Evolutionary conservation across 2,113 vertebrate genomes (phyloP), one percentile per base, ranked within the genome.

Genomic region (Campylomormyrus tamandua): DNA sequence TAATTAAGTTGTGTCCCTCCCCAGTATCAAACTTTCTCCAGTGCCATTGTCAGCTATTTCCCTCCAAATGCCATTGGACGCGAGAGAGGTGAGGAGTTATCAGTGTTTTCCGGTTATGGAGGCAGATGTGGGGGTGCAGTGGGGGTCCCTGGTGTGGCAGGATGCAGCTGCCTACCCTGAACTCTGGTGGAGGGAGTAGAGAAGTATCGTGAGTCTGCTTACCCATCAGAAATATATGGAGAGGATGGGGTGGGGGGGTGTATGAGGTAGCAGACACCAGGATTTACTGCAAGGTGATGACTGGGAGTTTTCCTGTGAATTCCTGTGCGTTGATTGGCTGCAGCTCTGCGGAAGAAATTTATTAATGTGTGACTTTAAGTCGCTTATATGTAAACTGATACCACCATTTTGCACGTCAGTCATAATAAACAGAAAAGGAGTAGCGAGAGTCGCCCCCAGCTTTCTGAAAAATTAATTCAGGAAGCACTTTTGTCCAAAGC

Each of bases 161-260:
- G 92, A 93, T 90, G 89, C 91, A 91, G 89, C 85, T 39, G 87
- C 70, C 31, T 35, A 35, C 48, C 58, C 46, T 42, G 52, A 83
- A 66, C 83, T 46, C 88, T 84, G 77, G 87, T 70, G 91, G 91
- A 88, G 90, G 24, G 83, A 62, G 66, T 46, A 27, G 39, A 52
- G 89, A 87, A 58, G 53, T 21, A 88, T 90, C 35, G n/a, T 42
- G 10, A 90, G 90, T 83, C 52, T 89, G 89, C 89, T 89, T 62
- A 89, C 35, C 50, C 89, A 56, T 84, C 89, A 89, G 50, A 89
- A 89, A 89, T 31, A 6, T 66, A 87, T 77, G 87, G 39, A 11
- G 35, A 17, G 52, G 53, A 15, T 31, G 49, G 8, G 24, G 50
- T 19, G 21, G 58, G 42, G 49, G 17, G 21, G 52, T 6, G 35